Evolutionary conservation across 2,113 vertebrate species (phyloP), one percentile per base, ranked within the genome.

Genomic region (Pterocles gutturalis): DNA sequence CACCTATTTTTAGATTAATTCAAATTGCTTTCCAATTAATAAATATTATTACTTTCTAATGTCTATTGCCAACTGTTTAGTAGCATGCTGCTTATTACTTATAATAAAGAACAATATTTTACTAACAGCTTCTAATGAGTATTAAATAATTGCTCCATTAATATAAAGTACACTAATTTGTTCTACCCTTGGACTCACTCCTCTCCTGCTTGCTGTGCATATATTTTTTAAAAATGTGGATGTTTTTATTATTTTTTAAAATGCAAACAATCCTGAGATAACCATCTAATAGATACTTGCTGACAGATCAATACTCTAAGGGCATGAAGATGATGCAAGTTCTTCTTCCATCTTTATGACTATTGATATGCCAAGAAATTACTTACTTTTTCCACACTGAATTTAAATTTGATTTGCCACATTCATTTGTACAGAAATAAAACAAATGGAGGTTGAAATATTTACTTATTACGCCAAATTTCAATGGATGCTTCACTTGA

Each of bases 81-180:
- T 92, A 95, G 26, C 41, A 75, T 95, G 66, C n/a, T 83, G 49
- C 43, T 89, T 97, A 79, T 96, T 94, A 65, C 61, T 96, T 96
- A 87, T 53, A 78, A 96, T 96, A 97, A 97, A 97, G 96, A 97
- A 93, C 75, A 76, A 66, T 82, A 69, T 87, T 97, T 96, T 95
- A 77, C 92, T 97, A 98, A 97, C 96, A 94, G 75, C 29, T 95
- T 97, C 97, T 98, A 98, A 98, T 71, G 81, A 97, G 84, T 89
- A 92, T 87, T 93, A 97, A 98, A 96, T 94, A 97, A 96, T 97
- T 96, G 46, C 53, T 96, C 66, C 67, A 96, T 97, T 98, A 97
- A 95, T 88, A 97, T 38, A 76, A 95, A 98, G 17, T 49, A 53
- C 29, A 88, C 26, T 79, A 58, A 58, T 94, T 95, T 96, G 54